Base-by-base conservation (phyloP, 2,888 invertebrate genomes). In the Octodonta nipae region DNA sequence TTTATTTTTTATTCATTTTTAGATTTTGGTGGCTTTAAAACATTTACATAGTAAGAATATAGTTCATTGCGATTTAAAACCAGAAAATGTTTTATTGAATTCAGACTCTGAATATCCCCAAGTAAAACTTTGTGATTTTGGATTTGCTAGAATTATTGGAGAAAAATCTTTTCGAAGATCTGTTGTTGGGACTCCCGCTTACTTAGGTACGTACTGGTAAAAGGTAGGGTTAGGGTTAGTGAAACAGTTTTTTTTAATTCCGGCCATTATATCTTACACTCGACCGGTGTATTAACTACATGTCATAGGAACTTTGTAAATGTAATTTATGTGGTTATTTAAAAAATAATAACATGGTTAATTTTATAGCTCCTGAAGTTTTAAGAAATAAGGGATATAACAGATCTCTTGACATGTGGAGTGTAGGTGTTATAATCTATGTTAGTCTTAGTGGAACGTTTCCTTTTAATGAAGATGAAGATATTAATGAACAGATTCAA, bases 391-490 rank as follows among this genome's bases (percentile, higher is more conserved):
- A 96, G 63, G 95, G 96, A 16, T 98, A 98, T 67, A 99, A 98
- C 64, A 76, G 96, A 2, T 95, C 95, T 0, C 66, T 98, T 54
- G 98, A 98, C 64, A 98, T 98, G 96, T 98, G 96, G 98, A 93
- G 92, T 53, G 95, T 96, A 30, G 98, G 98, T 15, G 98, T 98
- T 2, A 96, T 98, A 49, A 83, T 98, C 43, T 98, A 98, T 64
- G 98, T 98, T 30, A 93, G 93, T 41, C 70, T 98, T 27, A 93
- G 93, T 50, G 98, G 96, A 41, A 98, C 96, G 0, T 98, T 98
- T 66, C 96, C 96, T 16, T 98, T 98, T 67, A 98, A 98, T 64
- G 98, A 98, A 66, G 96, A 98, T 63, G 96, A 98, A 66, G 98
- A 98, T 61, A 98, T 98, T 54, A 86, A 92, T 63, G 96, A 96